A percentile compares a stretch with the other conserved stretches of the same genome.
Conservation (phyloP, 2,113 vertebrate genomes). For the Gila orcuttii region DNA sequence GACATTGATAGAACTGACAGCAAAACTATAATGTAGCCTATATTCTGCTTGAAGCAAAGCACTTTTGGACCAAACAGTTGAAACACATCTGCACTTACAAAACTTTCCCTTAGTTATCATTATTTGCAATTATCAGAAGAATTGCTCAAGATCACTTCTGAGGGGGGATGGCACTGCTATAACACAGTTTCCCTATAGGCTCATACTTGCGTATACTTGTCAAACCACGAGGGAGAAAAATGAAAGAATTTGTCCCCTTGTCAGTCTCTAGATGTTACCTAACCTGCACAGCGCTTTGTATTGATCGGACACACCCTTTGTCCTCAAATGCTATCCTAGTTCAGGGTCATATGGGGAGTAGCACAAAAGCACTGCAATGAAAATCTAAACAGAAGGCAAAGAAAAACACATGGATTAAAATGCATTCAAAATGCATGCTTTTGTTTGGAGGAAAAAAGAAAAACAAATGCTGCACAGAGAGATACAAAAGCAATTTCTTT, state of each 20-base stretch:
- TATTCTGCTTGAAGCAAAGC: background rate
- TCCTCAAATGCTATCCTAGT: background rate
- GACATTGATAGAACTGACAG: background rate
- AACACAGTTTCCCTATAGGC: background rate
- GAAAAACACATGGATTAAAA: background rate
- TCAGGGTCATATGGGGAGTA: background rate
- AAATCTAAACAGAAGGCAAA: background rate
- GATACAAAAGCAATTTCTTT: background rate
- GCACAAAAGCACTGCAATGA: background rate
- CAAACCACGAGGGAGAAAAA: background rate
- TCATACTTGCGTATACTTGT: conserved; percentile 10
- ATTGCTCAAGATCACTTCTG: background rate
- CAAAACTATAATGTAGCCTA: background rate
- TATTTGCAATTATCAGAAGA: background rate
- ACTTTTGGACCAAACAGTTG: background rate
- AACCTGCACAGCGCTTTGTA: background rate
- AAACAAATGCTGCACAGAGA: background rate
- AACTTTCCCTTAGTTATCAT: background rate
- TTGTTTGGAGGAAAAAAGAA: background rate
- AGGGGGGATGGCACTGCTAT: background rate
- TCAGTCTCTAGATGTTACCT: conserved; percentile 7
- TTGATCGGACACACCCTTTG: conserved; percentile 14
- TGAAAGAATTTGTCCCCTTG: background rate
- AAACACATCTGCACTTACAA: background rate
- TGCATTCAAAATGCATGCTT: background rate